These are phyloP conservation scores for Muscina levida DNA, from an alignment of 2,888 invertebrate genomes.

Conservation along the genomic window DNA sequence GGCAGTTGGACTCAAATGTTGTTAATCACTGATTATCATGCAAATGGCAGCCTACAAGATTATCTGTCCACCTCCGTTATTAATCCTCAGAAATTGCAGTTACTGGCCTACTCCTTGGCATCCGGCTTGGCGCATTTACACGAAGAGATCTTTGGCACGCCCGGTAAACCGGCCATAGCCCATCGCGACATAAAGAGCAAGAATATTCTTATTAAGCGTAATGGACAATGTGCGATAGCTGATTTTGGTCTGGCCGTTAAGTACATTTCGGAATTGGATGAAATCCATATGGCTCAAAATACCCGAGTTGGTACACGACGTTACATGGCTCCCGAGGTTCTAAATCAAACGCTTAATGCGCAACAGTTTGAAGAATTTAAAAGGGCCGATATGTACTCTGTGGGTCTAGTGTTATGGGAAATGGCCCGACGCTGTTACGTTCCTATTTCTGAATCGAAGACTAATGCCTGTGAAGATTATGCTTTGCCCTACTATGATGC, in stretches of 20 bases:
- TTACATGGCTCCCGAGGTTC: conserved; percentile 96
- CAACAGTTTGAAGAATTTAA: conserved; percentile 92
- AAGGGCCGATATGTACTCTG: conserved; percentile 94
- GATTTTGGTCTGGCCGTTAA: conserved; percentile 96
- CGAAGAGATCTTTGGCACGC: conserved; percentile 93
- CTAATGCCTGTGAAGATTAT: conserved; percentile 86
- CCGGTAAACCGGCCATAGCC: conserved; percentile 94
- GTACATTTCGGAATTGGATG: conserved; percentile 87
- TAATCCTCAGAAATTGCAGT: conserved; percentile 82
- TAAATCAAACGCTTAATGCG: conserved; percentile 88
- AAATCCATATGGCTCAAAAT: conserved; percentile 91
- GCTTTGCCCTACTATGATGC: conserved; percentile 91
- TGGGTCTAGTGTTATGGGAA: conserved; percentile 94
- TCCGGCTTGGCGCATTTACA: conserved; percentile 93
- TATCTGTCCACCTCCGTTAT: conserved; percentile 89
- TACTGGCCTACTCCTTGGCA: conserved; percentile 86
- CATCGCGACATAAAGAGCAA: conserved; percentile 96
- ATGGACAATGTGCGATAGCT: conserved; percentile 93
- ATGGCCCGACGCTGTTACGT: conserved; percentile 87
- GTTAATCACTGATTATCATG: conserved; percentile 95
- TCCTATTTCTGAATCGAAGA: conserved; percentile 81
- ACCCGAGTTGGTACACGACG: conserved; percentile 92
- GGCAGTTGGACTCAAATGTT: conserved; percentile 97
- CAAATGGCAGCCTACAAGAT: conserved; percentile 93
- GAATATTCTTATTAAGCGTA: conserved; percentile 94